Evolutionary conservation across 2,888 invertebrate species (phyloP).

Genomic region (Cantharis flavilabris): DNA sequence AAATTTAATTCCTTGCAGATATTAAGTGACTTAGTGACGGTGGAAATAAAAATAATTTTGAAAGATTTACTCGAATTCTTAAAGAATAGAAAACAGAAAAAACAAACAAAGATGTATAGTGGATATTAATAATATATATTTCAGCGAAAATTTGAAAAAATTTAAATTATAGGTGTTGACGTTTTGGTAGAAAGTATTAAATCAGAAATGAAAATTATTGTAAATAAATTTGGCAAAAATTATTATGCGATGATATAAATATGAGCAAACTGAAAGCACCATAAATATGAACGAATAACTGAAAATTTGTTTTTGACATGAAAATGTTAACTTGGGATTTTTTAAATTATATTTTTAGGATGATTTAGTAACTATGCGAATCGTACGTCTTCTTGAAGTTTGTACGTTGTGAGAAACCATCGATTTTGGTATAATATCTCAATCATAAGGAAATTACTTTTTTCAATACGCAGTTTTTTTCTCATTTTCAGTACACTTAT

Average conservation of each 20-base stretch:
- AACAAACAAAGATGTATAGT: neutral
- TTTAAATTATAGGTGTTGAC: neutral
- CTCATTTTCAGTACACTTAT: neutral
- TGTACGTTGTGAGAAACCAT: neutral
- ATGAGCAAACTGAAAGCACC: neutral
- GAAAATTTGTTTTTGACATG: neutral
- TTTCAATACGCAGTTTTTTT: neutral
- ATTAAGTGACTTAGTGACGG: neutral
- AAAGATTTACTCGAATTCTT: neutral
- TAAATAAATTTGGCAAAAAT: neutral
- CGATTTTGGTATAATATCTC: neutral
- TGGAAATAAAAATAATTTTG: neutral
- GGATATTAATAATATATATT: neutral
- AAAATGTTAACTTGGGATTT: neutral
- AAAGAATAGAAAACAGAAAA: neutral
- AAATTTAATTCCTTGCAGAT: neutral
- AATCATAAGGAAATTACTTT: neutral
- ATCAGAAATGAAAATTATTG: neutral
- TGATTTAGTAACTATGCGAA: neutral
- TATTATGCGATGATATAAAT: neutral
- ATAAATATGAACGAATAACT: neutral
- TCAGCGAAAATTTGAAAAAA: neutral
- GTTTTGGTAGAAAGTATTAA: neutral
- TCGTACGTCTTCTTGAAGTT: neutral
- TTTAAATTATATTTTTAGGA: neutral